Evolutionary conservation across 2,113 vertebrate genomes (phyloP), one percentile per base, ranked within the genome.

Genomic region (Trochalopteron elliotii): DNA sequence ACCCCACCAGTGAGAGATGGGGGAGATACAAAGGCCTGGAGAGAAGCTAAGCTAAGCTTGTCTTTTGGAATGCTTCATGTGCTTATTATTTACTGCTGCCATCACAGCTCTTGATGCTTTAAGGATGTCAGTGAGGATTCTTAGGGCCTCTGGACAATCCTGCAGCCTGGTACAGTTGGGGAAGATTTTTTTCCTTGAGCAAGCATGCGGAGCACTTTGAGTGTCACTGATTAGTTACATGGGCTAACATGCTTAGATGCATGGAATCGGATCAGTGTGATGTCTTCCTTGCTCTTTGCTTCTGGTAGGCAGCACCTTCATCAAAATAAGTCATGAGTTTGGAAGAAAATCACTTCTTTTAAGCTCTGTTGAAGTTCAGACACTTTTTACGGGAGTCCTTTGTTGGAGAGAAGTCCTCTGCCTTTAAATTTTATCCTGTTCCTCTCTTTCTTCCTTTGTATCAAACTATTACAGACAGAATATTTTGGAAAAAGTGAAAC

Each of bases 1-100:
- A 16, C 3, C 2, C 2, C 11, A 31, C 6, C 22, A 37, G 18
- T 17, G 15, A 61, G 15, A 61, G 16, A 53, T 2, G 2, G 24
- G 19, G 7, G 15, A 22, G 20, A n/a, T 11, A 12, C 2, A 22
- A 39, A 72, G 8, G 12, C 12, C 18, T 37, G 39, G 72, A 42
- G 10, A 35, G 10, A 21, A 42, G 28, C 35, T 25, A 20, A 56
- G 20, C 3, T 45, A 35, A 57, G 24, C 11, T 53, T 63, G 31
- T 56, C 9, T 67, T 40, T 67, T 45, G 25, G 28, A 83, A 39
- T 5, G 5, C 13, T 67, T 57, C 1, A 6, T 39, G 12, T 50
- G 7, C 20, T 60, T 40, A 2, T 22, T 56, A 12, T 14, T 74
- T 57, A 20, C 42, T 49, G 22, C 47, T 85, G 35, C 24, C 10